These are phyloP conservation scores for Tribolium madens DNA, from an alignment of 1,140 invertebrate species.

Conservation along the genomic window DNA sequence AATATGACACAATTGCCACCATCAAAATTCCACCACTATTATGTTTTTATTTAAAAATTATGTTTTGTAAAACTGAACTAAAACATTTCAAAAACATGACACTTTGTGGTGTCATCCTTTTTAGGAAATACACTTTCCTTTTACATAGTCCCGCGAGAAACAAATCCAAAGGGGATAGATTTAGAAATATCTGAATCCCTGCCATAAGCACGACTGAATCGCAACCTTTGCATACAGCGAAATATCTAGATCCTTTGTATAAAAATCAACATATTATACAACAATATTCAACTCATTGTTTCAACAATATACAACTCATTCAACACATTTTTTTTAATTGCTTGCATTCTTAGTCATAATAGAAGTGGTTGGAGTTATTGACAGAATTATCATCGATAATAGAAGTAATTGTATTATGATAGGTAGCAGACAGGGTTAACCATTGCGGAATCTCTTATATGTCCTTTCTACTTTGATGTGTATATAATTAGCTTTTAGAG, in stretches of 20 bases:
- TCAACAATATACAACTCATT: too few relatives aligned
- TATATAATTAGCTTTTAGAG: slow-evolving; percentile 37
- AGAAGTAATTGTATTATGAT: slow-evolving; percentile 14
- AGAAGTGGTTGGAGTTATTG: background rate
- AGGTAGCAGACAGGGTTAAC: slow-evolving; percentile 19
- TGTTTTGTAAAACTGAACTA: too few relatives aligned
- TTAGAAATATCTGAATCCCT: slow-evolving; percentile 1
- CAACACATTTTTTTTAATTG: background rate
- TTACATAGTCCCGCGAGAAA: slow-evolving; percentile 8
- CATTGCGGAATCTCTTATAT: slow-evolving; percentile 36
- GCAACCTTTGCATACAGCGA: slow-evolving; percentile 19
- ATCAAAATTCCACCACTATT: too few relatives aligned
- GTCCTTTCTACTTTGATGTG: slow-evolving; percentile 33
- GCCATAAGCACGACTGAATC: background rate
- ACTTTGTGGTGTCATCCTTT: slow-evolving; percentile 29
- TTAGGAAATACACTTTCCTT: slow-evolving; percentile 8
- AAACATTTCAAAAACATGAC: slow-evolving; percentile 6
- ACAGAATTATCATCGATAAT: slow-evolving; percentile 9
- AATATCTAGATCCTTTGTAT: background rate
- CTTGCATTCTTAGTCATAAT: background rate
- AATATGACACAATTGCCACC: too few relatives aligned
- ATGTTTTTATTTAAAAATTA: too few relatives aligned
- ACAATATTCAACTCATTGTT: slow-evolving; percentile 7
- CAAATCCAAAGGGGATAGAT: slow-evolving; percentile 30
- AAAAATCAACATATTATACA: background rate